A percentile compares a stretch with the other conserved stretches of the same genome.
Evolutionary conservation across 2,113 vertebrate genomes (phyloP).

Genomic region (Lamprotornis superbus): DNA sequence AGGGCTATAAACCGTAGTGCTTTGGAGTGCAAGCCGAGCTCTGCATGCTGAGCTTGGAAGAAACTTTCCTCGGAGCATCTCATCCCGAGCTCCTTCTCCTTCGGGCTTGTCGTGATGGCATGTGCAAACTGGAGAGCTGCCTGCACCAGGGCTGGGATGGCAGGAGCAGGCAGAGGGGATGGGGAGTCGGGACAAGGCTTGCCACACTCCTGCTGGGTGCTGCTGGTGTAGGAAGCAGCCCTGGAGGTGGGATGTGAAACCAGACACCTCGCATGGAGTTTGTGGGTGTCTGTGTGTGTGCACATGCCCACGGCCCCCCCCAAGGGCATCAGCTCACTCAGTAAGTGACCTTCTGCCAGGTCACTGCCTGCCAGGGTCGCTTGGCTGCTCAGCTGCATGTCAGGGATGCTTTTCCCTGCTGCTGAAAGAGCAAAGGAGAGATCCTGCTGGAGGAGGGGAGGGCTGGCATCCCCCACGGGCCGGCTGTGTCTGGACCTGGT

Average conservation of each 20-base stretch:
- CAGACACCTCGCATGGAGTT: rapidly evolving
- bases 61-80: background rate
- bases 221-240: background rate
- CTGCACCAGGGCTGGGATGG: background rate
- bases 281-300: background rate
- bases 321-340: background rate
- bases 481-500: background rate
- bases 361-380: slow-evolving; percentile 51
- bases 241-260: background rate
- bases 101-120: rapidly evolving
- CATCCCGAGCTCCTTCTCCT: background rate
- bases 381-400: slow-evolving; percentile 42
- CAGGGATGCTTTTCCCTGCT: slow-evolving; percentile 19
- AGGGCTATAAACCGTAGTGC: background rate
- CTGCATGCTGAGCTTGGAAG: background rate
- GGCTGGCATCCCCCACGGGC: background rate
- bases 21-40: background rate
- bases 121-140: background rate
- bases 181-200: background rate
- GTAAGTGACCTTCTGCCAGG: slow-evolving; percentile 50
- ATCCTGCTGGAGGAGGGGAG: background rate
- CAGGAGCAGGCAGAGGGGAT: background rate
- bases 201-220: background rate
- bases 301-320: rapidly evolving
- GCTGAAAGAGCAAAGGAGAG: slow-evolving; percentile 27